Conservation (phyloP, 1,140 invertebrate species). For the Chelonus insularis region DNA sequence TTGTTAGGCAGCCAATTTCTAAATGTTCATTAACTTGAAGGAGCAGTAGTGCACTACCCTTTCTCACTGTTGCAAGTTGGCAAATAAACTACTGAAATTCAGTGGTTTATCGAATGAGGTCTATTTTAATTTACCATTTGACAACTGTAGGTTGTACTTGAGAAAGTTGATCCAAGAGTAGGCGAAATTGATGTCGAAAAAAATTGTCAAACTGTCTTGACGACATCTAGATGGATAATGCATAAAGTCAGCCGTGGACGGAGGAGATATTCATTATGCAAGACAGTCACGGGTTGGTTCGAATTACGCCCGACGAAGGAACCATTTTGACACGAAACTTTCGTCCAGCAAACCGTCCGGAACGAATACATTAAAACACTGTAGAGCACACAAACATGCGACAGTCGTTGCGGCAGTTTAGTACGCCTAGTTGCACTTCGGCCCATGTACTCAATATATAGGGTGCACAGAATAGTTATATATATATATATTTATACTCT, state of each 20-base stretch:
- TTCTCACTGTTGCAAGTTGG: background rate
- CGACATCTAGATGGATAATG: constrained; percentile 27
- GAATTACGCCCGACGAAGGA: constrained; percentile 31
- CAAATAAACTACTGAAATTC: background rate
- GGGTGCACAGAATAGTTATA: constrained; percentile 27
- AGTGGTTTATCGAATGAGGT: background rate
- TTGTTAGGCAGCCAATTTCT: constrained; percentile 46
- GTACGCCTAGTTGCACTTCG: constrained; percentile 44
- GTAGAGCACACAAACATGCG: constrained; percentile 42
- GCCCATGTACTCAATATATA: constrained; percentile 29
- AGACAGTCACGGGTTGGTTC: constrained; percentile 26
- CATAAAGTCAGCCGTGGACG: constrained; percentile 22
- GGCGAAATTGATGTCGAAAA: background rate
- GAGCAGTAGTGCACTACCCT: background rate
- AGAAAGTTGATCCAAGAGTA: background rate
- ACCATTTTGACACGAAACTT: constrained; percentile 35
- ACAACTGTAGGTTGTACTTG: too few species aligned
- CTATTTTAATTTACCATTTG: too few species aligned
- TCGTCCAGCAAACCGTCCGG: constrained; percentile 40
- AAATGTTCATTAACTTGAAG: constrained; percentile 44
- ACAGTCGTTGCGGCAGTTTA: constrained; percentile 43
- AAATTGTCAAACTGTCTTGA: constrained; percentile 28
- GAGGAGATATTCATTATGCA: constrained; percentile 30
- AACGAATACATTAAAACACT: constrained; percentile 51
- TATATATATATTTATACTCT: constrained; percentile 41